phyloP scores from a whole-genome alignment of 2,888 invertebrate genomes.

The Drosophila leonis region DNA sequence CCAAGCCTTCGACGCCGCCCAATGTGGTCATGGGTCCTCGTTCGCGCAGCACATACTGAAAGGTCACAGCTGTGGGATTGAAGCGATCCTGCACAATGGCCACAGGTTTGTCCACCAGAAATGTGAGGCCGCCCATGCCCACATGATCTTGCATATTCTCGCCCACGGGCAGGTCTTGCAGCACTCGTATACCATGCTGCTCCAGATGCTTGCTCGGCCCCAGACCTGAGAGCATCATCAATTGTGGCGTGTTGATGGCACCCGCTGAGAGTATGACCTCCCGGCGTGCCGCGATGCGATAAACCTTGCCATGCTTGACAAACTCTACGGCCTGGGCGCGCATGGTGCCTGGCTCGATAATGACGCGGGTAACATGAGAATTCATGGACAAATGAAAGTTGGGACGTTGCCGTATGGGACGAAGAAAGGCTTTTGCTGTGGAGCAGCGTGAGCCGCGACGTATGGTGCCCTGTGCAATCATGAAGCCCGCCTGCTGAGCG shows the following conservation, averaged over 20 bases:
- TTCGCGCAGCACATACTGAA: conserved; percentile 92
- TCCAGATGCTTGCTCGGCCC: conserved; percentile 90
- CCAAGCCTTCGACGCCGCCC: conserved; percentile 95
- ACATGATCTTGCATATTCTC: conserved; percentile 95
- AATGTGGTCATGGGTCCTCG: conserved; percentile 94
- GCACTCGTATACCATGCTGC: conserved; percentile 89
- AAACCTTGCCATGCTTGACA: conserved; percentile 89
- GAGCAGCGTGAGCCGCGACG: conserved; percentile 92
- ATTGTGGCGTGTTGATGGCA: conserved; percentile 95
- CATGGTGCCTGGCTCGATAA: conserved; percentile 91
- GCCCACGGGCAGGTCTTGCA: conserved; percentile 92
- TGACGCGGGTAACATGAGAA: conserved; percentile 91
- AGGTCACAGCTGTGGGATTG: conserved; percentile 91
- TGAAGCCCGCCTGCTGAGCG: conserved; percentile 91
- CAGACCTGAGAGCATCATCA: conserved; percentile 95
- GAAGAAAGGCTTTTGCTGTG: conserved; percentile 94
- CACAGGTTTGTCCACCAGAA: conserved; percentile 92
- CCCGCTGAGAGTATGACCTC: conserved; percentile 96
- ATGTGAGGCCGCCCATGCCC: conserved; percentile 90
- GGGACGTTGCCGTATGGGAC: conserved; percentile 90
- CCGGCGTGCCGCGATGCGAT: conserved; percentile 90
- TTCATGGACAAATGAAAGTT: conserved; percentile 94
- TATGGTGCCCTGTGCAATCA: conserved; percentile 93
- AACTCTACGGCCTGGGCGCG: conserved; percentile 93
- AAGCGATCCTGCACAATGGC: conserved; percentile 92